Base-by-base conservation (phyloP, 2,888 invertebrate species). In the Atethmia centrago region DNA sequence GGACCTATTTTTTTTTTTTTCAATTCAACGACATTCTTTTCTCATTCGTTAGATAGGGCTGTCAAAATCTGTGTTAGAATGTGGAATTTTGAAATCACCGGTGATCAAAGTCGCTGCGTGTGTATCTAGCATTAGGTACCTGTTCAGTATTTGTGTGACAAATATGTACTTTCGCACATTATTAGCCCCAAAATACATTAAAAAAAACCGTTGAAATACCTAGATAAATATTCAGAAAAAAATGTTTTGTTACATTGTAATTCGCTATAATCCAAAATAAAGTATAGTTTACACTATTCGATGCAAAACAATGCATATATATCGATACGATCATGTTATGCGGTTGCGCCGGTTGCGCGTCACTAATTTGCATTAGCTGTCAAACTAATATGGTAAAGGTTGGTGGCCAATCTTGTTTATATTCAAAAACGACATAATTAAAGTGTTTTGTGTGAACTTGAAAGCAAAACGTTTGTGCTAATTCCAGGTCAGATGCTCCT, bases 401-500 rank as follows among this genome's bases (percentile, higher is more conserved):
- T 58, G 55, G 63, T 76, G 49, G 40, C 40, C 59, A 69, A 59
- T 25, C 62, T 83, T 85, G 84, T 85, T 78, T 80, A 84, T 78
- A 65, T 85, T 76, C 53, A n/a, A 69, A 74, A 83, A 76, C 59
- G 71, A 47, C 36, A 56, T 75, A 0, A 40, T 36, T 47, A 58
- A 51, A 42, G 12, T 62, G 19, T 36, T 69, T 58, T 65, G n/a
- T 25, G 36, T 51, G 53, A 55, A 28, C 14, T 62, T 78, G 47
- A 70, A 65, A 59, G 71, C 76, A 69, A 74, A 76, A 77, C 40
- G 58, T 85, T 88, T 85, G 77, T 72, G 72, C 69, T 75, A 64
- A 75, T 85, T 97, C 40, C 96, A 99, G 99, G 99, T 93, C 98
- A 99, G 95, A 98, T 99, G 98, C 97, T 99, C 90, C 97, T 99